phyloP scores from a whole-genome alignment of 1,140 invertebrate genomes.

The Brachionus angularis region DNA sequence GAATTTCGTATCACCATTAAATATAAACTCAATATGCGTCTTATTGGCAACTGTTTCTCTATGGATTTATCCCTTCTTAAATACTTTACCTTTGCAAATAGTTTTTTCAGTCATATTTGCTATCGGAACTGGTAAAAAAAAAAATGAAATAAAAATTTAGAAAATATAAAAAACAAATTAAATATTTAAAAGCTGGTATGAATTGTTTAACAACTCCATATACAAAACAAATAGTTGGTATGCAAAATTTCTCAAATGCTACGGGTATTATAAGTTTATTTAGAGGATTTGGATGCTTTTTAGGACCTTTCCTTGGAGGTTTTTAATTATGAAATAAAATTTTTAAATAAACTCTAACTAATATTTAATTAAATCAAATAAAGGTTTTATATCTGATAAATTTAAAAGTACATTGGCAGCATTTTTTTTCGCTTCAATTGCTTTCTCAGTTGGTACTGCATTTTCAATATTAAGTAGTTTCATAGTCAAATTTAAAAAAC shows the following conservation, averaged over 20 bases:
- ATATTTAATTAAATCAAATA: neutral
- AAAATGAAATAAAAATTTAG: neutral
- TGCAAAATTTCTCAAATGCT: constrained; percentile 39
- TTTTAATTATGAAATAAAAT: neutral
- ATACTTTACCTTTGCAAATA: neutral
- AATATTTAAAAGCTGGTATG: constrained; percentile 5
- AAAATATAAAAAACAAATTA: neutral
- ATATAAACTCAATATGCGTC: constrained; percentile 9
- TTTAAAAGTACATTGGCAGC: constrained; percentile 10
- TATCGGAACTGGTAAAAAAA: neutral
- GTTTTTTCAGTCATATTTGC: neutral
- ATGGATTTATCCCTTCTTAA: constrained; percentile 20
- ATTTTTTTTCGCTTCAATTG: constrained; percentile 6
- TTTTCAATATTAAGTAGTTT: constrained; percentile 6
- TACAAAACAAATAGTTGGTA: constrained; percentile 26
- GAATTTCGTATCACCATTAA: constrained; percentile 12
- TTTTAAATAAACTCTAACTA: neutral
- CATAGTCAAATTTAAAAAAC: neutral
- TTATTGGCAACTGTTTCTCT: neutral
- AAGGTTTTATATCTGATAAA: constrained; percentile 11
- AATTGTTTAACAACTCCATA: constrained; percentile 36
- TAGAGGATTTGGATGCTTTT: constrained; percentile 32
- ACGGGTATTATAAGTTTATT: constrained; percentile 43
- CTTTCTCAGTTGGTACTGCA: neutral
- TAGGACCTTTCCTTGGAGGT: constrained; percentile 35